Percentiles rank a stretch among this genome's conserved stretches.
Conservation (phyloP, 2,797 vertebrate species). For the Cossypha niveicapilla region DNA sequence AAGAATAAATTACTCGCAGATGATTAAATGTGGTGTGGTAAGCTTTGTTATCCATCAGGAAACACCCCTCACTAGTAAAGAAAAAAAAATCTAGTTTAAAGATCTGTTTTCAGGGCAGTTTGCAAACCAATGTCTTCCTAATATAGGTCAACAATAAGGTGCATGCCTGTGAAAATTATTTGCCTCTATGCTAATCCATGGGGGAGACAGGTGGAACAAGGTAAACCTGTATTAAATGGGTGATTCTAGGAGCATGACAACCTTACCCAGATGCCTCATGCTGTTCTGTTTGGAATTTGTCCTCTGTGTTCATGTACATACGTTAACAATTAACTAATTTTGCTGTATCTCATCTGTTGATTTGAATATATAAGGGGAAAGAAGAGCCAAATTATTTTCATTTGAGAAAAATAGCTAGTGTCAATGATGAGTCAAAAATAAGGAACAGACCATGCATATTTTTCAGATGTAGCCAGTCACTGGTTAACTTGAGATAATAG, state of each 20-base stretch:
- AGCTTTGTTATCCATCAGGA: background rate
- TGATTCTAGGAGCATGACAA: background rate
- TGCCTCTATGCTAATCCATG: background rate
- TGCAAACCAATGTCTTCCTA: background rate
- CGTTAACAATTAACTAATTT: constrained; percentile 25
- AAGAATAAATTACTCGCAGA: background rate
- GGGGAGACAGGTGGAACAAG: background rate
- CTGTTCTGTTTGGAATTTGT: constrained; percentile 25
- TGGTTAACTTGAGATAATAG: background rate
- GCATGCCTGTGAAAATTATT: background rate
- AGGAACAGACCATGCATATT: background rate
- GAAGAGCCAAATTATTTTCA: background rate
- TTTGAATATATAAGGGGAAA: background rate
- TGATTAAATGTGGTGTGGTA: background rate
- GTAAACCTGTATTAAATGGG: background rate
- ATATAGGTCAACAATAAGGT: background rate
- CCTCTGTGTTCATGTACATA: background rate
- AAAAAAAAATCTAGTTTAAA: background rate
- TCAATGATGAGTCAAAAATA: background rate
- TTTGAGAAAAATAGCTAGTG: background rate
- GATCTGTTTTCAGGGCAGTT: background rate
- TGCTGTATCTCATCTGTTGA: background rate
- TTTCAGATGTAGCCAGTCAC: background rate
- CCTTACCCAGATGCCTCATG: background rate
- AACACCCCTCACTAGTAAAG: background rate